Base-by-base conservation (phyloP, 1,140 invertebrate genomes). In the Drosophila rufa region DNA sequence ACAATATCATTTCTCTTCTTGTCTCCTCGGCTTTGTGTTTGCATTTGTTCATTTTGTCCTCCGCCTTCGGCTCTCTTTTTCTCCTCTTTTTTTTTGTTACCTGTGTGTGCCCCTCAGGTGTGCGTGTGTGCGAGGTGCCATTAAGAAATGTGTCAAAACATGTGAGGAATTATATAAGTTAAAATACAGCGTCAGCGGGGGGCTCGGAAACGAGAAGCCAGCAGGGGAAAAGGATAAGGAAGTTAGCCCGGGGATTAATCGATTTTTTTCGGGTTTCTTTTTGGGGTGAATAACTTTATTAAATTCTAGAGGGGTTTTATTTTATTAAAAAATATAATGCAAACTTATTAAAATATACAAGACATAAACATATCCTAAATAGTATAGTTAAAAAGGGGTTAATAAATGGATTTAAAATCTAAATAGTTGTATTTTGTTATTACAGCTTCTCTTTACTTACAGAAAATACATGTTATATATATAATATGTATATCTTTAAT, bases 81-180 rank as follows among this genome's bases (percentile, higher is more conserved):
- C 19, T 9, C 6, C 17, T 22, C 38, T 60, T 33, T 42, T 40
- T 42, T n/a, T 27, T 27, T 14, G 33, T 33, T 42, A 46, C 61
- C 38, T 51, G 27, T 61, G 8, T 43, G n/a, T 11, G 2, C 6
- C 30, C 64, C 25, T 67, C 45, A 27, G 50, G 27, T 43, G 73
- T 40, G 56, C 64, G 67, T 60, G 66, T 80, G 84, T 83, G 71
- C 51, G 62, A 47, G 59, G 80, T 87, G 77, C 80, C 85, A 87
- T 87, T 87, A 90, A 90, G 80, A 87, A 90, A 89, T 87, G 78
- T 89, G 84, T 87, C 84, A 87, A 87, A 87, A 83, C 77, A 90
- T 62, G 79, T 87, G 85, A 89, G 68, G 83, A 84, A 87, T 89
- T 89, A 84, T 80, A 84, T 84, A 86, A 80, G 74, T 80, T 82